phyloP scores from a whole-genome alignment of 2,797 vertebrate species.

The Spea hammondii region DNA sequence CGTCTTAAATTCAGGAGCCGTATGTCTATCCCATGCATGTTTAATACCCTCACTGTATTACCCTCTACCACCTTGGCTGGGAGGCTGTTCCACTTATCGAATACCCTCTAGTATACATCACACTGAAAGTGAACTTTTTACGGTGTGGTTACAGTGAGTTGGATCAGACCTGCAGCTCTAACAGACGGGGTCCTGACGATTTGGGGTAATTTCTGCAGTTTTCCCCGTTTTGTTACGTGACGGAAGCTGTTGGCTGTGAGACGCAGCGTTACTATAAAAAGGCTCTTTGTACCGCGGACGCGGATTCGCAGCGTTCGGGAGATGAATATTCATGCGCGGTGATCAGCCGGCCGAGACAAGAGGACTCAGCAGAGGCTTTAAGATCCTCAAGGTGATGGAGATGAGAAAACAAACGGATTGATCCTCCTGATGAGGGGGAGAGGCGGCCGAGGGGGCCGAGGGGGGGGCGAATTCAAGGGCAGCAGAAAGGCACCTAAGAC shows the following conservation, averaged over 20 bases:
- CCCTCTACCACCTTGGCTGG: neutral
- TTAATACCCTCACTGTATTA: too few species aligned
- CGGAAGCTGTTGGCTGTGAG: neutral
- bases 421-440: neutral
- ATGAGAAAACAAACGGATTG: constrained; percentile 40
- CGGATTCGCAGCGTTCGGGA: neutral
- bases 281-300: neutral
- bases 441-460: neutral
- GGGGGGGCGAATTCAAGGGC: neutral
- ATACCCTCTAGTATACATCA: too few species aligned
- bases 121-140: too few species aligned
- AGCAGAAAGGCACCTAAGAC: neutral
- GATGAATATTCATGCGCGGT: constrained; percentile 41
- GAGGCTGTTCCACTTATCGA: neutral
- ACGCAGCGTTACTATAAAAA: constrained; percentile 26
- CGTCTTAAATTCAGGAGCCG: too few species aligned
- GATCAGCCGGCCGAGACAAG: constrained; percentile 7
- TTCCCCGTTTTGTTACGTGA: too few species aligned
- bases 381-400: constrained; percentile 45
- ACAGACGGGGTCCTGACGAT: too few species aligned
- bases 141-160: too few species aligned
- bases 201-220: too few species aligned
- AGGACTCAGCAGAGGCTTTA: neutral
- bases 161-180: too few species aligned
- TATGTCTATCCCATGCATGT: too few species aligned